These are phyloP conservation scores for Balanococcus diminutus DNA, from an alignment of 2,888 invertebrate species.

Conservation along the genomic window DNA sequence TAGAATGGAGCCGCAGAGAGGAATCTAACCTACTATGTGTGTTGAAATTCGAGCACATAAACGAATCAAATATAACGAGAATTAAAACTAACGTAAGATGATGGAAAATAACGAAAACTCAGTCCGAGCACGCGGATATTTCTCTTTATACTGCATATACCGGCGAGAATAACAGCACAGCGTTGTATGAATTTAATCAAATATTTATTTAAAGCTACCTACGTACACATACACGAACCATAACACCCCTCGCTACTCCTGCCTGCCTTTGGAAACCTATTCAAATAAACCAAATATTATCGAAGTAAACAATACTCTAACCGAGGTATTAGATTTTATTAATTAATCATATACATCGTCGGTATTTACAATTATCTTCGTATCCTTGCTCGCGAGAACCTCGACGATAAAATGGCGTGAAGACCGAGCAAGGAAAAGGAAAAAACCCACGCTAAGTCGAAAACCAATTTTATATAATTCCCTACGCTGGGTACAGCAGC, in stretches of 20 bases:
- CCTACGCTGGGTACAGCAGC: neutral
- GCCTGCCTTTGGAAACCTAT: neutral
- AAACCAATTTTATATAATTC: slow-evolving; percentile 12
- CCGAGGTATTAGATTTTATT: slow-evolving; percentile 36
- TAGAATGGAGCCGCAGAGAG: too few relatives aligned
- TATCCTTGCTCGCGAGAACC: neutral
- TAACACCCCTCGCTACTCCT: neutral
- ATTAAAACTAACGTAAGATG: slow-evolving; percentile 24
- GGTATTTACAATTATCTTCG: neutral
- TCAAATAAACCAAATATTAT: slow-evolving; percentile 31
- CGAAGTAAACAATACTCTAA: slow-evolving; percentile 27
- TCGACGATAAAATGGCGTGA: neutral
- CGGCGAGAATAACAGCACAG: neutral
- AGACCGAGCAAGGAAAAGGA: neutral
- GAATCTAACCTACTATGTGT: neutral
- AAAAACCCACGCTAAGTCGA: neutral
- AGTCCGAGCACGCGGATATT: neutral
- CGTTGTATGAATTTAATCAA: slow-evolving; percentile 20
- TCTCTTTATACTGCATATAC: slow-evolving; percentile 9
- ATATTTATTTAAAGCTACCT: slow-evolving; percentile 4
- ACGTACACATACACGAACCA: neutral
- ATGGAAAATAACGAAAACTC: neutral
- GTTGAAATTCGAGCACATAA: neutral
- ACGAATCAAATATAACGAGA: neutral
- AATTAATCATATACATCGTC: neutral